A percentile compares a stretch with the other conserved stretches of the same genome.
These are phyloP conservation scores for Columba livia DNA, from an alignment of 2,113 vertebrate species.

Conservation along the genomic window DNA sequence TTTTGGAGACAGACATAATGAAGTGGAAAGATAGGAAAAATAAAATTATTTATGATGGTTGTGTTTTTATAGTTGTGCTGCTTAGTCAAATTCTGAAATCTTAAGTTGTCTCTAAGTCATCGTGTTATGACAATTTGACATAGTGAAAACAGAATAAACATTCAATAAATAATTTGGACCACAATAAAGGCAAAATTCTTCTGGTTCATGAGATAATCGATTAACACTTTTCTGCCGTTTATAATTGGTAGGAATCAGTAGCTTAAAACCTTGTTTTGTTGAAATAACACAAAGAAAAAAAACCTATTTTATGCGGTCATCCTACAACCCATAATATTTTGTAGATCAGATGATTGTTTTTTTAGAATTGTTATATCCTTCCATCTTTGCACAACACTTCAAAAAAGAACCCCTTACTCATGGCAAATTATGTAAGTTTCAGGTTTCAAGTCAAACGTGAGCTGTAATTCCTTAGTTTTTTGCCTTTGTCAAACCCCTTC, in stretches of 20 bases:
- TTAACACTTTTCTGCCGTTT: no score
- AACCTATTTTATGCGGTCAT: neutral
- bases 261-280: neutral
- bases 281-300: neutral
- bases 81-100: neutral
- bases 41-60: neutral
- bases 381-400: neutral
- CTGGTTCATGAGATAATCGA: neutral
- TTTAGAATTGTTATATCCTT: neutral
- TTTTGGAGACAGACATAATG: neutral
- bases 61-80: neutral
- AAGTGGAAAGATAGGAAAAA: neutral
- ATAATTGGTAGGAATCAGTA: neutral
- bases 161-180: neutral
- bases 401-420: neutral
- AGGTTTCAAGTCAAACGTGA: neutral
- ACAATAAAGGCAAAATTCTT: neutral
- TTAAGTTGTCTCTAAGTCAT: neutral
- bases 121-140: neutral
- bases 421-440: neutral
- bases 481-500: neutral
- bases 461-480: neutral
- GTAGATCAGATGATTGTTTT: neutral
- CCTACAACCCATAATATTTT: neutral
- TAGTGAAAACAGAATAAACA: neutral